phyloP scores from a whole-genome alignment of 2,888 invertebrate species.

The Aleiodes leptofemur region DNA sequence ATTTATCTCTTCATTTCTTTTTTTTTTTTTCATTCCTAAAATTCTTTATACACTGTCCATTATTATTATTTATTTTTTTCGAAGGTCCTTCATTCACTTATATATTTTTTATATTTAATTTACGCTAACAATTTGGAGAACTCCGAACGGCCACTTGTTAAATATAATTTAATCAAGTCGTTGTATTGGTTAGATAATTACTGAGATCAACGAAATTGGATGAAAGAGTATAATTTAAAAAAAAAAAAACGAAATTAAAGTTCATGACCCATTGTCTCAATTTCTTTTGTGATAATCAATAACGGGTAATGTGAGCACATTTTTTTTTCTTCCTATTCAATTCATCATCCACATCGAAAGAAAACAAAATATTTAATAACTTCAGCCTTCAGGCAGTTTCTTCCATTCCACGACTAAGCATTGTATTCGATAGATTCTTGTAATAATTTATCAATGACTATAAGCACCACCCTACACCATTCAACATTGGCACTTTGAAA shows the following conservation, averaged over 20 bases:
- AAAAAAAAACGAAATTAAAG: not conserved
- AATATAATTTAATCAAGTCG: constrained; percentile 70
- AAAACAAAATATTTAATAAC: constrained; percentile 18
- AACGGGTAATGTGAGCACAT: not conserved
- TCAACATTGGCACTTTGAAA: constrained; percentile 67
- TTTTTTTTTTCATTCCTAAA: constrained; percentile 57
- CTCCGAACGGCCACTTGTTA: constrained; percentile 65
- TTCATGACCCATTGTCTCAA: constrained; percentile 10
- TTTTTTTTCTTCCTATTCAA: not conserved
- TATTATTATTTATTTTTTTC: constrained; percentile 57
- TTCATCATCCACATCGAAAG: constrained; percentile 1
- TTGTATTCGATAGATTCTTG: not conserved
- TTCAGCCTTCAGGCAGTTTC: constrained; percentile 11
- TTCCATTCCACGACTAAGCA: constrained; percentile 3
- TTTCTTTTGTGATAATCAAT: not conserved
- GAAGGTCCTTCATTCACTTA: constrained; percentile 37
- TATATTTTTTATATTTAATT: constrained; percentile 50
- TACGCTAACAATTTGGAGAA: constrained; percentile 48
- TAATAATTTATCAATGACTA: constrained; percentile 21
- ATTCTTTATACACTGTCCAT: constrained; percentile 67
- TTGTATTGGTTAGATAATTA: constrained; percentile 71
- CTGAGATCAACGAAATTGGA: constrained; percentile 75
- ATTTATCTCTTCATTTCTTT: constrained; percentile 39
- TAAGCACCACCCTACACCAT: constrained; percentile 13
- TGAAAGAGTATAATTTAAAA: constrained; percentile 51